phyloP scores from a whole-genome alignment of 2,797 vertebrate species.

The Oreochromis grahami region DNA sequence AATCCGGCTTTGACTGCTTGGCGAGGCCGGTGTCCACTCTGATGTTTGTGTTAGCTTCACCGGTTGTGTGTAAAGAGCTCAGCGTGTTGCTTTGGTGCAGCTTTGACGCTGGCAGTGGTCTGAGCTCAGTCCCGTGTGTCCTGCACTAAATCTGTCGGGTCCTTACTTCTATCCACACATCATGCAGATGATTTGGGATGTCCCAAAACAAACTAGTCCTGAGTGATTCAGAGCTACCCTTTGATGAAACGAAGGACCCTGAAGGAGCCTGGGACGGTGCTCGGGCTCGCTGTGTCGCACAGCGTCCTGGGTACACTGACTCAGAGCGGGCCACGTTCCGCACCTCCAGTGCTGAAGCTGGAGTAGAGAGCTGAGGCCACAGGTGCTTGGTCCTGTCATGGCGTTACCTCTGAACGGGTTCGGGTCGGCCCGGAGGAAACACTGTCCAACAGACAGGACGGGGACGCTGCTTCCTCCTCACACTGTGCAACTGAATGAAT shows the following conservation, averaged over 20 bases:
- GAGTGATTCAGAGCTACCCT: not conserved
- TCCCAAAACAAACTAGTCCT: not conserved
- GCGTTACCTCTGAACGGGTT: not conserved
- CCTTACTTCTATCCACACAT: not conserved
- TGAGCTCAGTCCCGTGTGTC: not conserved
- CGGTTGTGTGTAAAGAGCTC: not conserved
- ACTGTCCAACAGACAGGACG: not conserved
- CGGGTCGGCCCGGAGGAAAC: not conserved
- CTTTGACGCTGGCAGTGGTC: not conserved
- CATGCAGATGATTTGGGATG: not conserved
- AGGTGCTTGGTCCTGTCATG: not conserved
- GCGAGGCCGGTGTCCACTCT: too few relatives aligned
- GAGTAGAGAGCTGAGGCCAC: not conserved
- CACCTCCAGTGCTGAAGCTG: not conserved
- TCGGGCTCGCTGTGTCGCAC: not conserved
- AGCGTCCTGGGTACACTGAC: not conserved
- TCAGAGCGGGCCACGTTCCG: not conserved
- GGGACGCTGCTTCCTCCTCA: not conserved
- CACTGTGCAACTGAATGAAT: fast-evolving
- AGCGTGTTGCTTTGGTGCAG: not conserved
- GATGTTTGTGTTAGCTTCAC: too few relatives aligned
- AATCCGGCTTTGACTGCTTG: too few relatives aligned
- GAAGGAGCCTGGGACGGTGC: not conserved
- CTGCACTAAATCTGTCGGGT: not conserved
- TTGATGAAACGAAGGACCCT: not conserved